Evolutionary conservation across 2,113 vertebrate genomes (phyloP), one percentile per base, ranked within the genome.

Genomic region (Cricetomys ansorgei): DNA sequence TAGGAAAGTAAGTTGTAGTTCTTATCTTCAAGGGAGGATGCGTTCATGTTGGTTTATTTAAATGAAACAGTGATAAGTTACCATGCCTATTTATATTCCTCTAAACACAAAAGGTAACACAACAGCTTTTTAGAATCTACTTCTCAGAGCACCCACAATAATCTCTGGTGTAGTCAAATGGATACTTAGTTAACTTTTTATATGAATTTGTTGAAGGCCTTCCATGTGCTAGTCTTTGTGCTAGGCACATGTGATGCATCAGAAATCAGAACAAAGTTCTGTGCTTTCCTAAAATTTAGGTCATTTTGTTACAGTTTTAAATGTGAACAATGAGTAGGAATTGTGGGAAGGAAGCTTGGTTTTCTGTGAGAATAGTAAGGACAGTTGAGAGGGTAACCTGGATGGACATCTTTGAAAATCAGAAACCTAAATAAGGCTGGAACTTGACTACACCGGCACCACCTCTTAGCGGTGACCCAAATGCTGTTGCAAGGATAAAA

Each of bases 111-210:
- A 69, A 48, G 50, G 64, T 64, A 69, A 64, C 75, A 57, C 55
- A 19, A 16, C 75, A 19, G 21, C n/a, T 81, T 92, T 95, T 76
- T 23, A 94, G 83, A 48, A 1, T 81, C 59, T 81, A 1, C 19
- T 91, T 97, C 76, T 21, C 87, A 43, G 57, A 93, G 70, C 59
- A 29, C 53, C 16, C 37, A 17, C n/a, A 65, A 37, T 88, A 48
- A 40, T 16, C 4, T 53, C 59, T 86, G 40, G 50, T 80, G 15
- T 70, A 34, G 31, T 88, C 29, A 50, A n/a, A 27, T 21, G 37
- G 53, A 90, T 67, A 84, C 29, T 95, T 88, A 29, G 57, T 96
- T 88, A 37, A 75, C 76, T 55, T 72, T 87, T 89, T 29, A 53
- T 10, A 64, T 8, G 40, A 23, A 53, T 76, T 87, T 95, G 23